phyloP scores from a whole-genome alignment of 2,113 vertebrate species.

The Pseudorasbora parva region DNA sequence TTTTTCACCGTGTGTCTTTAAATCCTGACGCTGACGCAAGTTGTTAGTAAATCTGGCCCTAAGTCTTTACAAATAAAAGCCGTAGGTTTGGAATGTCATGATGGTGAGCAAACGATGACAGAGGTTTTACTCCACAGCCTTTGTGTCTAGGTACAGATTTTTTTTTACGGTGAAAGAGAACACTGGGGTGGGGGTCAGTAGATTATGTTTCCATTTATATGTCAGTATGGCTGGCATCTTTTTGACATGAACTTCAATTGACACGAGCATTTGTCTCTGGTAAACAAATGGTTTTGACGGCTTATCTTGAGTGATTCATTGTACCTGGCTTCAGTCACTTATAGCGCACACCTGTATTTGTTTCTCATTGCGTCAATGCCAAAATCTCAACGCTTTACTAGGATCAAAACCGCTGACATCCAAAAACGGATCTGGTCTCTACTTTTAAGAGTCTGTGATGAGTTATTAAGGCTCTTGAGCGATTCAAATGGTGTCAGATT shows the following conservation, averaged over 20 bases:
- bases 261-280: slow-evolving; percentile 30
- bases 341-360: slow-evolving; percentile 38
- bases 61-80: neutral
- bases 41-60: too few species aligned
- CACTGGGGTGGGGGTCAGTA: neutral
- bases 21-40: too few species aligned
- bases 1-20: too few species aligned
- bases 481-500: neutral
- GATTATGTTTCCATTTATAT: neutral
- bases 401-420: neutral
- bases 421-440: neutral
- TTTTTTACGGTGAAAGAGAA: neutral
- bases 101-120: neutral
- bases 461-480: slow-evolving; percentile 11
- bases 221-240: neutral
- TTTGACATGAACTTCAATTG: slow-evolving; percentile 28
- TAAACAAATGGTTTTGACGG: slow-evolving; percentile 49
- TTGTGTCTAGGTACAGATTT: neutral
- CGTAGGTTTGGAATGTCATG: neutral
- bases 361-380: slow-evolving; percentile 40
- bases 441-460: neutral
- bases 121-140: neutral
- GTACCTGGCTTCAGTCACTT: slow-evolving; percentile 42
- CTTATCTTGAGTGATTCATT: slow-evolving; percentile 48
- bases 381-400: neutral